Percentiles rank a stretch among this genome's conserved stretches.
Evolutionary conservation across 2,113 vertebrate species (phyloP).

Genomic region (Hippocampus mohnikei): DNA sequence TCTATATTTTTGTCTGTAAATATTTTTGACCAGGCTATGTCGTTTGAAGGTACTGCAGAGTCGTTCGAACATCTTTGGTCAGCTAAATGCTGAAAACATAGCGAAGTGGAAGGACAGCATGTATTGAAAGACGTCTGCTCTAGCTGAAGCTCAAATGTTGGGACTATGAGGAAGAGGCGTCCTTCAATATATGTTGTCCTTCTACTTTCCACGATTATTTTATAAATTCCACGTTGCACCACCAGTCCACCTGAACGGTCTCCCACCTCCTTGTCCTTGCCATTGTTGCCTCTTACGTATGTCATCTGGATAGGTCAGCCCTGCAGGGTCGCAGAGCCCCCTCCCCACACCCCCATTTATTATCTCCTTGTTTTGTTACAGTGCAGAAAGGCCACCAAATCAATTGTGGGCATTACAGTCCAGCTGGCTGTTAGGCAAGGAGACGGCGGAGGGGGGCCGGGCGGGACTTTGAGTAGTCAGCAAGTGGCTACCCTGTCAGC

Average conservation of each 20-base stretch:
- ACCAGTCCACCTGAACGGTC: slow-evolving; percentile 1
- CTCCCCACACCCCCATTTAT: slow-evolving; percentile 38
- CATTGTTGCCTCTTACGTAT: slow-evolving; percentile 30
- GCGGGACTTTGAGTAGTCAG: neutral
- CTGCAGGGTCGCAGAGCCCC: slow-evolving; percentile 42
- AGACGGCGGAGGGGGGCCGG: slow-evolving; percentile 4
- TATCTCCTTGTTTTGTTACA: slow-evolving; percentile 44
- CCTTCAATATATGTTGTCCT: slow-evolving; percentile 5
- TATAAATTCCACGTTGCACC: neutral
- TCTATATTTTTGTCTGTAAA: too few relatives aligned
- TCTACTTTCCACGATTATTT: slow-evolving; percentile 14
- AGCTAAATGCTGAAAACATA: too few relatives aligned
- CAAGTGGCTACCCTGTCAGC: slow-evolving; percentile 35
- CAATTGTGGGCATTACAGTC: slow-evolving; percentile 56
- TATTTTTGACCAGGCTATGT: too few relatives aligned
- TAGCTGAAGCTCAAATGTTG: slow-evolving; percentile 47
- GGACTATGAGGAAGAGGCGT: slow-evolving; percentile 2
- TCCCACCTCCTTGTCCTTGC: neutral
- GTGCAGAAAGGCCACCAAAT: slow-evolving; percentile 51
- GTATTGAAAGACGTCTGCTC: neutral
- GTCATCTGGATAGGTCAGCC: slow-evolving; percentile 40
- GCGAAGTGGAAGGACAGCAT: too few relatives aligned
- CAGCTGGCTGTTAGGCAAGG: slow-evolving; percentile 31
- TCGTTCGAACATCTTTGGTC: too few relatives aligned
- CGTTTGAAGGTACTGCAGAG: too few relatives aligned